Percentiles rank a stretch among this genome's conserved stretches.
phyloP scores from a whole-genome alignment of 2,888 invertebrate species.

The Alentia gelatinosa region DNA sequence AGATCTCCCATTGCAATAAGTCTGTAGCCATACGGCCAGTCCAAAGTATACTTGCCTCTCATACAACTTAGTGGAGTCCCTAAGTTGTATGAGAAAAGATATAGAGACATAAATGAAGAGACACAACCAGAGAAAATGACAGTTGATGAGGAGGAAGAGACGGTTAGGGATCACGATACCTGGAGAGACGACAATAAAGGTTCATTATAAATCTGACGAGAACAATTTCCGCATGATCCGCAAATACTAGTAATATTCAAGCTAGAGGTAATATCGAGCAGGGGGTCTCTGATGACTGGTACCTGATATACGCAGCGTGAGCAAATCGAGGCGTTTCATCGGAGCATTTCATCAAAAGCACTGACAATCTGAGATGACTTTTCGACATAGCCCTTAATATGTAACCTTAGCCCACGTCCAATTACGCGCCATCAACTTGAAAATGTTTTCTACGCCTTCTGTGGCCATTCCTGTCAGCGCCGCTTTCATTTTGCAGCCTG shows the following conservation, averaged over 20 bases:
- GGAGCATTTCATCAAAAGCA: slow-evolving; percentile 16
- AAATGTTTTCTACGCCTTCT: not conserved
- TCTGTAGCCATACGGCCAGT: too few relatives aligned
- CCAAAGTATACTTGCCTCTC: too few relatives aligned
- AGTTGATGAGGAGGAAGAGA: too few relatives aligned
- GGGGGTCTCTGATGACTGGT: not conserved
- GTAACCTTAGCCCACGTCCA: slow-evolving; percentile 29
- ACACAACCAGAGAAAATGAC: too few relatives aligned
- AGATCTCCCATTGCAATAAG: too few relatives aligned
- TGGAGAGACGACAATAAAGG: too few relatives aligned
- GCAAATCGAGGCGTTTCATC: slow-evolving; percentile 10
- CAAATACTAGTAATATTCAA: not conserved
- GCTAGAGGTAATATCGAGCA: not conserved
- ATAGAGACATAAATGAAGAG: too few relatives aligned
- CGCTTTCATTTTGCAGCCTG: not conserved
- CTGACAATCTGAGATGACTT: slow-evolving; percentile 7
- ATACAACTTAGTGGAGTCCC: too few relatives aligned
- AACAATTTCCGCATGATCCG: too few relatives aligned
- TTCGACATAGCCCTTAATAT: not conserved
- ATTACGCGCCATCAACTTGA: slow-evolving; percentile 34
- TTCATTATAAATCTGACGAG: too few relatives aligned
- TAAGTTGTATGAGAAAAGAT: too few relatives aligned
- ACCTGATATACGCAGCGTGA: not conserved
- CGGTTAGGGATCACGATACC: too few relatives aligned
- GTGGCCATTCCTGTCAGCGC: not conserved